Conservation (phyloP, 2,797 vertebrate genomes). For the Falco concolor region DNA sequence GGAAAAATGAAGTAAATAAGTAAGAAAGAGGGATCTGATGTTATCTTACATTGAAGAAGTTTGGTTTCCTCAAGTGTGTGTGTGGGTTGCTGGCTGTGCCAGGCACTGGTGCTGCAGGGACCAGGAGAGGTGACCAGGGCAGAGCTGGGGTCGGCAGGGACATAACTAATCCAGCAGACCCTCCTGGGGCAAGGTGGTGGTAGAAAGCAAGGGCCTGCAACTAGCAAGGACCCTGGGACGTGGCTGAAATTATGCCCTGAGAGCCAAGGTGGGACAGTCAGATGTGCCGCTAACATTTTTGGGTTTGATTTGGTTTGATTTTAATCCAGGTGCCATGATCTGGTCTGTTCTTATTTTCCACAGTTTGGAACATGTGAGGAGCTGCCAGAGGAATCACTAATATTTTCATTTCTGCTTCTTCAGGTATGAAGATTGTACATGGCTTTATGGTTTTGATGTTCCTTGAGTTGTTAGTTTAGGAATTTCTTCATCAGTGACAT, state of each 20-base stretch:
- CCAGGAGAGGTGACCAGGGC: not conserved
- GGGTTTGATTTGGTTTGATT: not conserved
- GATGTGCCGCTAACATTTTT: not conserved
- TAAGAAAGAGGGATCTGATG: not conserved
- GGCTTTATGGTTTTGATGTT: not conserved
- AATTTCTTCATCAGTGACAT: not conserved
- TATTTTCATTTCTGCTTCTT: not conserved
- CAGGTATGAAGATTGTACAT: not conserved
- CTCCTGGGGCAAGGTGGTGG: not conserved
- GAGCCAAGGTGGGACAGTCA: fast-evolving
- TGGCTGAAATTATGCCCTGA: not conserved
- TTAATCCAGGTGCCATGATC: not conserved
- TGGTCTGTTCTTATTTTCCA: not conserved
- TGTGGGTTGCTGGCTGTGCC: not conserved
- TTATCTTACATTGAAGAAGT: not conserved
- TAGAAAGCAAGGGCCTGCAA: not conserved
- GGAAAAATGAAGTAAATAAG: not conserved
- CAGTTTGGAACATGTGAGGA: not conserved
- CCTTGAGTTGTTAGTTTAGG: not conserved
- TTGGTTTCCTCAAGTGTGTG: fast-evolving
- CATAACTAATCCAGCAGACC: not conserved
- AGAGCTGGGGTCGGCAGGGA: not conserved
- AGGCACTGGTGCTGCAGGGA: not conserved
- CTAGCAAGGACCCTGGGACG: not conserved
- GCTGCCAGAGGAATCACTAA: not conserved